Base-by-base conservation (phyloP, 1,140 invertebrate genomes). In the Daktulosphaira vitifoliae region DNA sequence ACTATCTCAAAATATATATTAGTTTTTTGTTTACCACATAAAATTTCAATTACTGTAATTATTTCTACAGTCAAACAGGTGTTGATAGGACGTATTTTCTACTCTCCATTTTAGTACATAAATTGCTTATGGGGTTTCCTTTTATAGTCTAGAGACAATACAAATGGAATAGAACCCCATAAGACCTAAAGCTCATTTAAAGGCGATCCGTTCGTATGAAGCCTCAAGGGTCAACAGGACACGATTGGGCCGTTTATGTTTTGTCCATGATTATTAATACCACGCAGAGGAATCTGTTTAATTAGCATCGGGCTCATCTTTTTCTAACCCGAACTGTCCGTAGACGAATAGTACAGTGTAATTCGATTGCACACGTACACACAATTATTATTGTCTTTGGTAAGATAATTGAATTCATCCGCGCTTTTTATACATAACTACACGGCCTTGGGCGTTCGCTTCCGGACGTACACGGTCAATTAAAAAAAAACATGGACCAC, bases 401-500 rank as follows among this genome's bases (percentile, higher is more conserved):
- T 11, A 5, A 13, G 9, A 48, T 62, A 62, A 62, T 62, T 62
- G 56, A 62, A 62, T 62, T 62, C 56, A 62, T 23, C 26, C 42
- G 56, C 39, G 56, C 56, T 48, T 62, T 62, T 62, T 48, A 33
- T 11, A 33, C 42, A 46, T 16, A 20, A 62, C 18, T 7, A 44
- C 23, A 29, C 39, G 8, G 18, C 15, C 33, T 20, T n/a, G 29
- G 38, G 42, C 20, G 22, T n/a, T 62, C 42, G 56, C 56, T 62
- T 62, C 56, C 42, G 56, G 56, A 62, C 56, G 56, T 46, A 46
- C 42, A 48, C 56, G 38, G 53, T 62, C 42, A 46, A 62, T 62
- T 62, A 62, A 59, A 46, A 46, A 62, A 59, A 62, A 62, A 29
- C 42, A 6, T 42, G 42, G 56, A 62, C 56, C 56, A 62, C 56